Percentiles rank a stretch among this genome's conserved stretches.
phyloP scores from a whole-genome alignment of 2,888 invertebrate genomes.

The Cantharis rustica region DNA sequence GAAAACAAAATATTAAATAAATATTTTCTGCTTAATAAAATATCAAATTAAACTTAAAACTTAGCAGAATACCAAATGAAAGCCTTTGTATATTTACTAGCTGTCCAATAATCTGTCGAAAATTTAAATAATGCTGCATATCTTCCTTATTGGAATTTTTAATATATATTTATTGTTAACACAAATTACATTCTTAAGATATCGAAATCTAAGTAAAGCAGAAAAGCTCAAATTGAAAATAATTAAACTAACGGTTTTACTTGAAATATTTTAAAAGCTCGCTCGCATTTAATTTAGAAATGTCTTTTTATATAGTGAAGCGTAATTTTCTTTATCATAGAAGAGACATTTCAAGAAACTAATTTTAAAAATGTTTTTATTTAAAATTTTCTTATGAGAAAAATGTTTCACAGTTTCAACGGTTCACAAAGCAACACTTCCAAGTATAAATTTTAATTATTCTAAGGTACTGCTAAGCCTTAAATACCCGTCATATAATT shows the following conservation, averaged over 20 bases:
- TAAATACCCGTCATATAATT: neutral
- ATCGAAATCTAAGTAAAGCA: slow-evolving; percentile 8
- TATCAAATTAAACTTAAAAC: neutral
- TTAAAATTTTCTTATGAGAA: neutral
- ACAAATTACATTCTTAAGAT: slow-evolving; percentile 37
- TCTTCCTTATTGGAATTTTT: slow-evolving; percentile 36
- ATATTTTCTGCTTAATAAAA: neutral
- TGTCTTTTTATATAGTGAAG: neutral
- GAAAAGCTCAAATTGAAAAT: neutral
- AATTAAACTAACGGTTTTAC: neutral
- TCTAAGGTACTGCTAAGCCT: neutral
- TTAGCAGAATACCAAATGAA: neutral
- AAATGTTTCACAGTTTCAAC: neutral
- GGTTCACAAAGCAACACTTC: neutral
- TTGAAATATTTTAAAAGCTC: neutral
- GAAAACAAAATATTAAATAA: neutral
- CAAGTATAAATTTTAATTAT: neutral
- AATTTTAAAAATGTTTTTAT: neutral
- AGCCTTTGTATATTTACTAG: neutral
- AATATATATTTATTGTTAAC: slow-evolving; percentile 32
- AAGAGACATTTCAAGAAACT: neutral
- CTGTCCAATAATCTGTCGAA: slow-evolving; percentile 30
- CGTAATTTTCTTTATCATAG: neutral
- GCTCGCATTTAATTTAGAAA: neutral
- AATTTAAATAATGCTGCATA: slow-evolving; percentile 36